Base-by-base conservation (phyloP, 2,888 invertebrate species). In the Aproaerema taeniolella region DNA sequence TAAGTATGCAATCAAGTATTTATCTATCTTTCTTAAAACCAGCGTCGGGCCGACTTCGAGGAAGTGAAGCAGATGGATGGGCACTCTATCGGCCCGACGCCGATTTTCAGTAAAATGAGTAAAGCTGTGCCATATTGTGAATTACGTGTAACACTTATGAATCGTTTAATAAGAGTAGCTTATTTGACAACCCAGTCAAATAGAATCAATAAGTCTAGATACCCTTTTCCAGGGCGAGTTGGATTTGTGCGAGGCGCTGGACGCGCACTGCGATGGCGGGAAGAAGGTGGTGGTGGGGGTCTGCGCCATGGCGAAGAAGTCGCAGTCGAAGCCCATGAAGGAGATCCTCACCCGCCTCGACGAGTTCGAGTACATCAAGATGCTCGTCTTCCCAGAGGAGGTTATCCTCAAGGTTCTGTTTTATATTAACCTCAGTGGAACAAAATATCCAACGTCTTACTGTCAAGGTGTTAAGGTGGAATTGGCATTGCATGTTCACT, bases 301-400 rank as follows among this genome's bases (percentile, higher is more conserved):
- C 44, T 99, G 99, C 88, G 99, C 99, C 54, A 99, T 99, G 99
- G 95, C 96, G 66, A 99, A 99, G 86, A 99, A 99, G 83, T 97
- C 98, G 25, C 95, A 97, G 70, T 98, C 98, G 50, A 99, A 98
- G 80, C 99, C 99, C 9, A 99, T 99, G 99, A 95, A 95, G 69
- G 99, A 99, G 83, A 99, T 99, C 60, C 90, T 99, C 42, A 96
- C 95, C 1, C 90, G 99, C 25, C 91, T 99, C 42, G 94, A 97
- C 61, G 98, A 98, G 78, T 99, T 98, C 74, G 97, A 98, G 75
- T 97, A 96, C 77, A 95, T 98, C 65, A 95, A 95, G 87, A 95
- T 97, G 82, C 89, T 95, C 39, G 95, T 99, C 49, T 99, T 99
- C 85, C 92, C 95, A 38, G 99, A 99, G 89, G 94, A 96, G 78